Base-by-base conservation (phyloP, 2,113 vertebrate species). In the Ictalurus punctatus region DNA sequence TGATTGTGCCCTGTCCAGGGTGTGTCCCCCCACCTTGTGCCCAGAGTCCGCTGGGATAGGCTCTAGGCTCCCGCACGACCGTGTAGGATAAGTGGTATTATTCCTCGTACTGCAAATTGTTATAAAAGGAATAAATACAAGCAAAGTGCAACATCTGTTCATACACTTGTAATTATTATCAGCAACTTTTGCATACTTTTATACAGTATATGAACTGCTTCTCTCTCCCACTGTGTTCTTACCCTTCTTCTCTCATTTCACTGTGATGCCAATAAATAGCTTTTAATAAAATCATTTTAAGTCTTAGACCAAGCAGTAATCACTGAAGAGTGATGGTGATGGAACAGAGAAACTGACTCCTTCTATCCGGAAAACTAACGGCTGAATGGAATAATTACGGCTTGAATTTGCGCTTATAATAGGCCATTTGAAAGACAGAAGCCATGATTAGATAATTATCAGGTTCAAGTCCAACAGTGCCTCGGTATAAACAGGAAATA, bases 341-440 rank as follows among this genome's bases (percentile, higher is more conserved):
- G 59, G 37, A 27, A 25, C 81, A 14, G 58, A 63, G 58, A 12
- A 83, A 13, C 19, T 14, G 81, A 83, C 58, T 40, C 19, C 58
- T 63, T 61, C 81, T 19, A 63, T 83, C 7, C 6, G 81, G n/a
- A 58, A 81, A 81, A 81, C 16, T 44, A 84, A 61, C 40, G 80
- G 30, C 81, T 63, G 81, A 83, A 59, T 82, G 80, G 27, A 63
- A 61, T 63, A 83, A 83, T 83, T 83, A 40, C 8, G 81, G 34
- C 19, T 61, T 83, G 34, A 83, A 40, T 44, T 59, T 56, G 34
- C 37, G 37, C 58, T 59, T 63, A 63, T 83, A 83, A 83, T 30
- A 63, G 56, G 21, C 58, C 34, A 83, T 23, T 83, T 2, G 58
- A 83, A 63, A 83, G 56, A 82, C 19, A 82, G 40, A 81, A 81